phyloP scores from a whole-genome alignment of 2,797 vertebrate genomes.

The Salarias fasciatus region DNA sequence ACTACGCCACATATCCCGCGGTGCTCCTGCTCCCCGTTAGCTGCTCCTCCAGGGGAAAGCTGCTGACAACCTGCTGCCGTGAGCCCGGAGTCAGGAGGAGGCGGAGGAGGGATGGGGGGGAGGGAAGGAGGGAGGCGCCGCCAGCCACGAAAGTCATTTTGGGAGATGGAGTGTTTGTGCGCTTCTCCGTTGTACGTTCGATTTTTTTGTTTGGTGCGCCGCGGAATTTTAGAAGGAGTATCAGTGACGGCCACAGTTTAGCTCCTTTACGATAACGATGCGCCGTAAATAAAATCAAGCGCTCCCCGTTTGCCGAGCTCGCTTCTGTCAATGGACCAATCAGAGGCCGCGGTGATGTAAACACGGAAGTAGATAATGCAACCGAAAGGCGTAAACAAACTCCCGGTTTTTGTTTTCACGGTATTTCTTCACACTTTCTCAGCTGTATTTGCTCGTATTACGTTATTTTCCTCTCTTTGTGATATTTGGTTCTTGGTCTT shows the following conservation, averaged over 20 bases:
- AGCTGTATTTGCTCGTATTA: too few relatives aligned
- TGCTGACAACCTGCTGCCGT: slow-evolving; percentile 48
- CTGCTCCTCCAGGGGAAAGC: slow-evolving; percentile 13
- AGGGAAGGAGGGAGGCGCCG: slow-evolving; percentile 16
- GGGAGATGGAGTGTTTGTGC: slow-evolving; percentile 49
- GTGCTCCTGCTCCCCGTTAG: background rate
- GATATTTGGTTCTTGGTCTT: too few relatives aligned
- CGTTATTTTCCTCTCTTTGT: background rate
- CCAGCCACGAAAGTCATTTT: slow-evolving; percentile 24
- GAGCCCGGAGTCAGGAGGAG: background rate
- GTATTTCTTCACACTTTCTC: background rate
- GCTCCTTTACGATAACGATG: background rate
- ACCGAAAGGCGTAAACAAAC: slow-evolving; percentile 1
- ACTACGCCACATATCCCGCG: slow-evolving; percentile 52
- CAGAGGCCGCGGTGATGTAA: slow-evolving; percentile 63
- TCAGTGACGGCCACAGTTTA: too few relatives aligned
- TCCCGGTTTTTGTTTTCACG: background rate
- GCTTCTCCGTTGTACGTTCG: slow-evolving; percentile 14
- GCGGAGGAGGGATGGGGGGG: background rate
- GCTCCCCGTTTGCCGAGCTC: background rate
- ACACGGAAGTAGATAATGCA: slow-evolving; percentile 65
- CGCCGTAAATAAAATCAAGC: background rate
- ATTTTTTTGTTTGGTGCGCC: background rate
- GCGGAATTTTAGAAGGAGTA: background rate
- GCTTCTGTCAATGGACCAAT: slow-evolving; percentile 52